Percentiles rank a stretch among this genome's conserved stretches.
Evolutionary conservation across 2,888 invertebrate species (phyloP).

Genomic region (Clusia tigrina): DNA sequence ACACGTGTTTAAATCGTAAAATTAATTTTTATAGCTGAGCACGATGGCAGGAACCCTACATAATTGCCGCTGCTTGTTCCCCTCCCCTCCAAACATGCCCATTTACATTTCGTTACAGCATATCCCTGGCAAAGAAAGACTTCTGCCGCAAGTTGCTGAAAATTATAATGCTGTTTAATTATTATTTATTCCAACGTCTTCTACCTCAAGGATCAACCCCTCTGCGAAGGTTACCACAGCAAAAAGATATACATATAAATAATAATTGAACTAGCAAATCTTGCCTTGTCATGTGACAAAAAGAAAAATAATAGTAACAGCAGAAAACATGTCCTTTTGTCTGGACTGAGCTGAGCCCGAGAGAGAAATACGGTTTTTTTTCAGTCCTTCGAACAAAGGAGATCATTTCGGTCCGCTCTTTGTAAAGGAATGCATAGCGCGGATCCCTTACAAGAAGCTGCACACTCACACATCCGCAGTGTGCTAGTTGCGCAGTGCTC

Average conservation of each 20-base stretch:
- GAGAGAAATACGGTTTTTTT: no score
- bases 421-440: not conserved
- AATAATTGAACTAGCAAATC: not conserved
- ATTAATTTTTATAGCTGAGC: not conserved
- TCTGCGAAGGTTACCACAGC: not conserved
- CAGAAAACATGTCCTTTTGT: not conserved
- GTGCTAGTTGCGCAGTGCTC: no score
- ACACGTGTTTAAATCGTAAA: conserved; percentile 8
- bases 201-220: not conserved
- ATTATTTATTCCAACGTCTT: conserved; percentile 2
- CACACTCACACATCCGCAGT: no score
- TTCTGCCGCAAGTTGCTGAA: not conserved
- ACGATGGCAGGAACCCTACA: no score
- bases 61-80: not conserved
- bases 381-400: not conserved
- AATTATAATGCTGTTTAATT: not conserved
- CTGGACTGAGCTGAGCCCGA: no score
- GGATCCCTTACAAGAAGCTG: no score
- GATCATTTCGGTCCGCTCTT: not conserved
- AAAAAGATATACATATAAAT: not conserved
- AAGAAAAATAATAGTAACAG: not conserved
- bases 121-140: not conserved
- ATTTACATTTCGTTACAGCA: not conserved
- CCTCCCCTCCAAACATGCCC: not conserved
- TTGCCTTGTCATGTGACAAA: not conserved